Percentiles rank a stretch among this genome's conserved stretches.
phyloP scores from a whole-genome alignment of 2,113 vertebrate genomes.

The Pan troglodytes region DNA sequence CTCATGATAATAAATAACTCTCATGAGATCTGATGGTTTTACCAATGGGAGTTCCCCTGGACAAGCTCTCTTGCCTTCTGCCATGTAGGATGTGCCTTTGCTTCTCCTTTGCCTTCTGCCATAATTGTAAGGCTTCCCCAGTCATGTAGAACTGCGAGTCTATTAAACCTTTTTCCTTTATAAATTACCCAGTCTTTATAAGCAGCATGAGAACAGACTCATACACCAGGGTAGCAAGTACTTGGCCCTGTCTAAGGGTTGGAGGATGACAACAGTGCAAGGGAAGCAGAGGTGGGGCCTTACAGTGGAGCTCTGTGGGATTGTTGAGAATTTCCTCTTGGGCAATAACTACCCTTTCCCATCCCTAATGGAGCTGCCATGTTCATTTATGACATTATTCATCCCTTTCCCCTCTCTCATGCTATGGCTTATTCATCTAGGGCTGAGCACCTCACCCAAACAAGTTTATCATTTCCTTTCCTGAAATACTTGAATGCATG shows the following conservation, averaged over 20 bases:
- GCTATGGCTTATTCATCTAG: background rate
- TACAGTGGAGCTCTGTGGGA: fast-evolving
- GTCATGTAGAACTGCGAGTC: too few species aligned
- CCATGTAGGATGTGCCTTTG: too few species aligned
- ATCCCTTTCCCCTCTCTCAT: background rate
- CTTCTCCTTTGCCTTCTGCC: too few species aligned
- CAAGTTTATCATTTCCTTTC: background rate
- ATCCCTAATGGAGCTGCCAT: background rate
- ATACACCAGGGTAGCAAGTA: background rate
- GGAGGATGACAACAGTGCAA: background rate
- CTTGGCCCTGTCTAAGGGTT: too few species aligned
- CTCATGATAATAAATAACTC: too few species aligned
- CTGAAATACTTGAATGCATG: background rate
- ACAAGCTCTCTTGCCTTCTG: too few species aligned
- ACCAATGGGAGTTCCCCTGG: too few species aligned
- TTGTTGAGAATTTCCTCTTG: background rate
- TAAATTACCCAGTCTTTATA: too few species aligned
- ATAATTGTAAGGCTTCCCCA: too few species aligned
- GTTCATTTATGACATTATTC: background rate
- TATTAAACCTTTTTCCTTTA: too few species aligned
- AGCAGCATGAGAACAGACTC: too few species aligned
- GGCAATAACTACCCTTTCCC: background rate
- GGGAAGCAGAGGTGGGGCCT: background rate
- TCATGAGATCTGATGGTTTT: too few species aligned
- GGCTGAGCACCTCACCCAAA: background rate